phyloP scores from a whole-genome alignment of 2,888 invertebrate species.

The Lasioglossum marginatum region DNA sequence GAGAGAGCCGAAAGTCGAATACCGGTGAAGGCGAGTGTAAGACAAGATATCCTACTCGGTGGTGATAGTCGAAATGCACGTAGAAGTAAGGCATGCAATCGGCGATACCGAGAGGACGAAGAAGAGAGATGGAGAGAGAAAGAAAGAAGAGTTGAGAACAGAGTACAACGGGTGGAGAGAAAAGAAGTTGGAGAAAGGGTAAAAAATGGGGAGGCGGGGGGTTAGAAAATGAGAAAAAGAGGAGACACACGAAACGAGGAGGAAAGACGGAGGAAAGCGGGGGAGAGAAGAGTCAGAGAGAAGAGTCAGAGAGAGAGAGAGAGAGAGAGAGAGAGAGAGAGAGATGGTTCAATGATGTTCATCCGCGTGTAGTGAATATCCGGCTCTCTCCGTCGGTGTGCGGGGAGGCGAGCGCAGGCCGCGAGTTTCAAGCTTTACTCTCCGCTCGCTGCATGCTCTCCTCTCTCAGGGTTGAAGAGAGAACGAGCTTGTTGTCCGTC shows the following conservation, averaged over 20 bases:
- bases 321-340: slow-evolving; percentile 39
- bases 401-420: slow-evolving; percentile 15
- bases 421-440: slow-evolving; percentile 56
- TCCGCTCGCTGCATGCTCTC: slow-evolving; percentile 35
- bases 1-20: slow-evolving; percentile 77
- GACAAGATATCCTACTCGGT: slow-evolving; percentile 62
- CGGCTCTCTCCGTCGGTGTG: slow-evolving; percentile 63
- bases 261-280: slow-evolving; percentile 19
- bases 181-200: slow-evolving; percentile 21
- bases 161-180: slow-evolving; percentile 9
- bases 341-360: slow-evolving; percentile 72
- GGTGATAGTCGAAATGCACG: slow-evolving; percentile 64
- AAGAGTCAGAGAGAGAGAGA: not conserved
- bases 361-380: slow-evolving; percentile 76
- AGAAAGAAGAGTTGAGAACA: slow-evolving; percentile 13
- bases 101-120: slow-evolving; percentile 8
- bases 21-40: slow-evolving; percentile 72
- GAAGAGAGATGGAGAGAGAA: not conserved
- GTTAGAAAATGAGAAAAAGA: slow-evolving; percentile 30
- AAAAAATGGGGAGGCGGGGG: slow-evolving; percentile 24
- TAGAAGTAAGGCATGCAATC: slow-evolving; percentile 49
- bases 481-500: slow-evolving; percentile 7
- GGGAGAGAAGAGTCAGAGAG: slow-evolving; percentile 16
- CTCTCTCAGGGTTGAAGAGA: not conserved
- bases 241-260: slow-evolving; percentile 15